Percentiles rank a stretch among this genome's conserved stretches.
Evolutionary conservation across 2,113 vertebrate species (phyloP).

Genomic region (Tupaia tana): DNA sequence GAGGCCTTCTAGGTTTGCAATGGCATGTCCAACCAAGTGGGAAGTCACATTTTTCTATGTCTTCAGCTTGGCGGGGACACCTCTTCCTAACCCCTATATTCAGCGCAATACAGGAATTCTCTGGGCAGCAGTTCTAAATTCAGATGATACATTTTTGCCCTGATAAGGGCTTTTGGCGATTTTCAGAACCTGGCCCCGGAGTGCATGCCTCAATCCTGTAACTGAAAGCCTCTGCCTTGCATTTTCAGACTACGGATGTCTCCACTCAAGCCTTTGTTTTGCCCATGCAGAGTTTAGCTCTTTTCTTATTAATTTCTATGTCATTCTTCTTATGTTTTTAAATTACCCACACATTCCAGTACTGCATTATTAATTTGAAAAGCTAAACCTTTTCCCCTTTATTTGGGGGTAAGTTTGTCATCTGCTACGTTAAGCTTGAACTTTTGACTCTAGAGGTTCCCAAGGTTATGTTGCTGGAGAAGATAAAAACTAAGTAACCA

Average conservation of each 20-base stretch:
- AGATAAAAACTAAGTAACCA: slow-evolving; percentile 40
- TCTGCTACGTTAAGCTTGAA: slow-evolving; percentile 23
- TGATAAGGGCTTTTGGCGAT: neutral
- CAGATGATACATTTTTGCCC: neutral
- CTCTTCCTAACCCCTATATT: neutral
- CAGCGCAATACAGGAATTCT: neutral
- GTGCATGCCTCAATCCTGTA: neutral
- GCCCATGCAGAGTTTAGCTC: neutral
- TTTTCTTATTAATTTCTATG: slow-evolving; percentile 35
- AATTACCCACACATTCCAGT: slow-evolving; percentile 16
- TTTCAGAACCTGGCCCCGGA: slow-evolving; percentile 29
- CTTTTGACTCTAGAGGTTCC: slow-evolving; percentile 20
- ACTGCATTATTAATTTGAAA: neutral
- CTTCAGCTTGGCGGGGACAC: neutral
- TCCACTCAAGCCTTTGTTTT: slow-evolving; percentile 2
- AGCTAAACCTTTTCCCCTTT: neutral
- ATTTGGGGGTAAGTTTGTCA: neutral
- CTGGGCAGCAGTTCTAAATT: neutral
- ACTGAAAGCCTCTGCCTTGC: slow-evolving; percentile 4
- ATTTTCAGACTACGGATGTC: neutral
- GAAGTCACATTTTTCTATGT: neutral
- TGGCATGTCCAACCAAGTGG: neutral
- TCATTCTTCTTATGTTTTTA: neutral
- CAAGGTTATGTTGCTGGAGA: slow-evolving; percentile 21
- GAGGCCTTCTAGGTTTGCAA: neutral